Percentiles rank a stretch among this genome's conserved stretches.
phyloP scores from a whole-genome alignment of 2,888 invertebrate genomes.

The Diarsia brunnea region DNA sequence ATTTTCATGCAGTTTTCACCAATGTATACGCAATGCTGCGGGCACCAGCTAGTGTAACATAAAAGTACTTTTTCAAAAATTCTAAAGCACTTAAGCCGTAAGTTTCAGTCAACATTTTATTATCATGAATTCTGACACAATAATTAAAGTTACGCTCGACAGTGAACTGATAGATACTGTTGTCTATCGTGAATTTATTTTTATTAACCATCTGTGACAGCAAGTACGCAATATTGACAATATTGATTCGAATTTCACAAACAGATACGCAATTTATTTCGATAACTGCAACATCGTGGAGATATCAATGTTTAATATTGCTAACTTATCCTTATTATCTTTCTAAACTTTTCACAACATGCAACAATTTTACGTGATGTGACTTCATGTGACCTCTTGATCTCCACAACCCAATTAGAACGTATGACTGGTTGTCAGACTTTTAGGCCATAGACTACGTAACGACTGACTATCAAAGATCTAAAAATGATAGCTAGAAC shows the following conservation, averaged over 20 bases:
- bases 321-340: not conserved
- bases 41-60: too few species aligned
- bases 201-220: not conserved
- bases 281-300: not conserved
- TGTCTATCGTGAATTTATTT: slow-evolving; percentile 16
- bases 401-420: too few species aligned
- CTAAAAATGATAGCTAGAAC: too few species aligned
- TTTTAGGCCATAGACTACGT: too few species aligned
- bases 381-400: too few species aligned
- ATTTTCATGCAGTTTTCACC: too few species aligned
- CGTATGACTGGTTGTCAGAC: too few species aligned
- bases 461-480: too few species aligned
- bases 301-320: not conserved
- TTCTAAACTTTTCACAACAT: not conserved
- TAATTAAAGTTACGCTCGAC: slow-evolving; percentile 28
- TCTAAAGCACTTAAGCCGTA: not conserved
- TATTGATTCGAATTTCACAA: slow-evolving; percentile 14
- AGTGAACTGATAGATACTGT: not conserved
- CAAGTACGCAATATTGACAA: slow-evolving; percentile 7
- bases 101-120: not conserved
- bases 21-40: too few species aligned
- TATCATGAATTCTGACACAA: slow-evolving; percentile 19
- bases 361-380: too few species aligned
- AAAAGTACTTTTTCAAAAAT: not conserved
- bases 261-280: slow-evolving; percentile 31